A percentile compares a stretch with the other conserved stretches of the same genome.
Evolutionary conservation across 2,888 invertebrate genomes (phyloP).

Genomic region (Cephus sareptanus): DNA sequence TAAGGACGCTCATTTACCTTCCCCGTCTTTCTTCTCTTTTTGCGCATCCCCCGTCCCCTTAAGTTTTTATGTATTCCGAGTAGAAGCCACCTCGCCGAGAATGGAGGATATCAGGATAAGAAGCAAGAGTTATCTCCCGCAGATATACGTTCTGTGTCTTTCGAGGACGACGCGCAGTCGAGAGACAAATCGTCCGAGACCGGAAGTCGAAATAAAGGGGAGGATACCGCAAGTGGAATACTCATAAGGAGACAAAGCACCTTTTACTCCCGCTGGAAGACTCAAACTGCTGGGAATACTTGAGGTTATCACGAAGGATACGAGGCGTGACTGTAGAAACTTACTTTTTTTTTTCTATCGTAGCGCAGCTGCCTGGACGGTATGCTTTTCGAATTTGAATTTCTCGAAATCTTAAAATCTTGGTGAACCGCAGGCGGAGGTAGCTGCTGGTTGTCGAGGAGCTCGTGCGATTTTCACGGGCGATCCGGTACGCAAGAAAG

Average conservation of each 20-base stretch:
- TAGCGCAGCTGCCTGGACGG: neutral
- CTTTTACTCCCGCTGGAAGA: constrained; percentile 37
- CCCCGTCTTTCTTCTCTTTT: neutral
- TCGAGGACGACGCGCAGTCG: neutral
- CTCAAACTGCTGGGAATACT: neutral
- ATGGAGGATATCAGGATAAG: neutral
- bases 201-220: neutral
- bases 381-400: neutral
- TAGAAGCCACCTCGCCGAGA: neutral
- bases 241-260: constrained; percentile 37
- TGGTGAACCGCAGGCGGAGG: neutral
- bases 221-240: neutral
- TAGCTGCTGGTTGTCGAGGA: neutral
- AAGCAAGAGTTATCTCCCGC: neutral
- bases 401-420: neutral
- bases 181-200: neutral
- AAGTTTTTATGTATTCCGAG: neutral
- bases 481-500: neutral
- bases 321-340: neutral
- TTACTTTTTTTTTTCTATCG: neutral
- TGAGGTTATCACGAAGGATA: neutral
- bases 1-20: neutral
- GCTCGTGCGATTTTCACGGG: neutral
- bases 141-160: neutral
- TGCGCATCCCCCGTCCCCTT: neutral